phyloP scores from a whole-genome alignment of 2,113 vertebrate species.

The Pygoscelis antarcticus region DNA sequence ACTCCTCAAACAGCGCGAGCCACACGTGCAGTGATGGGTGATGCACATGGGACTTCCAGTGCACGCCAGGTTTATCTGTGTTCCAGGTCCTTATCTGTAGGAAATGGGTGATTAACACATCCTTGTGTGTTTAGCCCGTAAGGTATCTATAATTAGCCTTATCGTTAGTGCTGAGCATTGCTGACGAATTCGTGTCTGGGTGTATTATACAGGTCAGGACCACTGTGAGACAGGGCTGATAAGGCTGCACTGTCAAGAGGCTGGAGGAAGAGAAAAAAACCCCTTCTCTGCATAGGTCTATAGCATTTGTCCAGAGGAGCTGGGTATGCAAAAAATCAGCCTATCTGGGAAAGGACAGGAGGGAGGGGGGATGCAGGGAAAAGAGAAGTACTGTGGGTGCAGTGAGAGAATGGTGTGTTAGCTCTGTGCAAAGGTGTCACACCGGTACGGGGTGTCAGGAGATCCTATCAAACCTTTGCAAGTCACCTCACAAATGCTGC shows the following conservation, averaged over 20 bases:
- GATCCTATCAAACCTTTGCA: background rate
- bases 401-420: background rate
- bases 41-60: rapidly evolving
- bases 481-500: too few species aligned
- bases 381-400: too few species aligned
- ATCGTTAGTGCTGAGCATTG: rapidly evolving
- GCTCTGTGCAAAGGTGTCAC: background rate
- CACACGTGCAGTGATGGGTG: rapidly evolving
- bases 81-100: background rate
- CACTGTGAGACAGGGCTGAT: background rate
- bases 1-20: background rate
- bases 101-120: background rate
- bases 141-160: background rate
- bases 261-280: background rate
- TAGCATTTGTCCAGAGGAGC: background rate
- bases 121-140: background rate
- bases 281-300: background rate
- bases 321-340: background rate
- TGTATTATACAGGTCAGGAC: background rate
- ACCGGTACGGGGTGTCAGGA: rapidly evolving
- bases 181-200: rapidly evolving
- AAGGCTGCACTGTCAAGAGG: background rate
- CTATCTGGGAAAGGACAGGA: background rate
- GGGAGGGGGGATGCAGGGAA: background rate
- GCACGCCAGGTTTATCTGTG: rapidly evolving